These are phyloP conservation scores for Ptilorrhoa leucosticta DNA, from an alignment of 2,113 vertebrate species.

Conservation along the genomic window DNA sequence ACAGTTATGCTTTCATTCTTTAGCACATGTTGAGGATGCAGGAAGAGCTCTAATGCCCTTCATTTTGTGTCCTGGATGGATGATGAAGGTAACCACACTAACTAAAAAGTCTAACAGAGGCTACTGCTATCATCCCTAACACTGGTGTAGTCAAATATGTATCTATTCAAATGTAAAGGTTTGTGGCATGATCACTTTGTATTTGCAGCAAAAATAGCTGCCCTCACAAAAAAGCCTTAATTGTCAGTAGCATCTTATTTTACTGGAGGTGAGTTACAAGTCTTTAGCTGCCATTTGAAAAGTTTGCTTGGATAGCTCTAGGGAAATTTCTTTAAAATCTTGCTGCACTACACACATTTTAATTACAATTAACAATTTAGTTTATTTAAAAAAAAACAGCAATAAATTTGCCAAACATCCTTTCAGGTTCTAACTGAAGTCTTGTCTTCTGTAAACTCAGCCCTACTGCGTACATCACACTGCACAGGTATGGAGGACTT, in stretches of 20 bases:
- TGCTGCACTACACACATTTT: background rate
- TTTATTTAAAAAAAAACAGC: background rate
- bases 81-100: background rate
- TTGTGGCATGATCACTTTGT: background rate
- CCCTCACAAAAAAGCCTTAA: background rate
- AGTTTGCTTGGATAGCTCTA: background rate
- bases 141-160: background rate
- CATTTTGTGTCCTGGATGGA: background rate
- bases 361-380: background rate
- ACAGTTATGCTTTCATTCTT: background rate
- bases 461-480: background rate
- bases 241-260: background rate
- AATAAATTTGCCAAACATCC: background rate
- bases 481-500: background rate
- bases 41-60: background rate
- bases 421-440: background rate
- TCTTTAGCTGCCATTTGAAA: background rate
- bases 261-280: background rate
- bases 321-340: background rate
- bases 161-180: background rate
- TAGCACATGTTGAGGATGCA: background rate
- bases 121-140: background rate
- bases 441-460: background rate
- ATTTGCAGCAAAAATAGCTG: background rate
- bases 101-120: background rate